Evolutionary conservation across 2,888 invertebrate genomes (phyloP), one percentile per base, ranked within the genome.

Genomic region (Nephrotoma flavescens): DNA sequence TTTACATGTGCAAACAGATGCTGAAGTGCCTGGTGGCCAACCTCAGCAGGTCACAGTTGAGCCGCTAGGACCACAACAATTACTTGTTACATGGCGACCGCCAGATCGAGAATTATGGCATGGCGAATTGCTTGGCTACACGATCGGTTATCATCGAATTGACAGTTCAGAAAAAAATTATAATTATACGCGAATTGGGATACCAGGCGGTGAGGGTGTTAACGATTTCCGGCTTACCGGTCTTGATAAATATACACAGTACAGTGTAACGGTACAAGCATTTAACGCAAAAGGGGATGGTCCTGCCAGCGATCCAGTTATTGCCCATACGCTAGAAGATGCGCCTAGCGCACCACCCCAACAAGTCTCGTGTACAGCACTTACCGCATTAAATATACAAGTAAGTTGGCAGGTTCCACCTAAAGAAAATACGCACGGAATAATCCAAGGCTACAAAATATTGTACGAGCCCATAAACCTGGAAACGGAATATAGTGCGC

Each of bases 221-320:
- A 93, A 93, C 7, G 94, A 94, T 88, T 92, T 95, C 86, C 93
- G 93, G 42, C 90, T 96, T 45, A 93, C 94, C 4, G 94, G 95
- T 0, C 91, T 96, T 42, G 93, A 94, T 87, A 96, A 96, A 90
- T 96, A 95, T 90, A 96, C 96, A 0, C 94, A 95, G 86, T 97
- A 97, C 90, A 94, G 95, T 87, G 94, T 97, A 7, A 94, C 95
- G 1, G 95, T 97, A 41, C 93, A 95, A 87, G 96, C 96, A 0
- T 96, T 96, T 90, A 97, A 97, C 91, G 94, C 94, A 0, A 95
- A 96, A 47, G 97, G 96, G 0, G 94, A 95, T 84, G 96, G 97
- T 0, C 96, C 97, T 0, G 92, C 94, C 0, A 95, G 96, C 4
- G 93, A 94, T 6, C 94, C 95, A 0, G 93, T 95, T 3, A 87